Evolutionary conservation across 1,140 invertebrate species (phyloP).

Genomic region (Stegodyphus mimosarum): DNA sequence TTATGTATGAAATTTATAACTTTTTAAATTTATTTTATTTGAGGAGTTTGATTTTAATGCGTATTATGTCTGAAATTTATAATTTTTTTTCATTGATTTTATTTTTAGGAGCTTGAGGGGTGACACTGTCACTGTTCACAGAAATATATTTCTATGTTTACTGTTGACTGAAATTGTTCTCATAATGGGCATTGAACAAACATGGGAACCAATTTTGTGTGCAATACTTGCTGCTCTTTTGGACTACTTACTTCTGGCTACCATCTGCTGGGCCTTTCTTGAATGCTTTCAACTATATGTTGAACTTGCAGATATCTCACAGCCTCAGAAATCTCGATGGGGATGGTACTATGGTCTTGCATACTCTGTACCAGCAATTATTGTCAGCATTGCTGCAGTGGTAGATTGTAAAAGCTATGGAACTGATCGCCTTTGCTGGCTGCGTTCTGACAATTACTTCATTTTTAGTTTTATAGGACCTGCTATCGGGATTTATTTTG

Average conservation of each 20-base stretch:
- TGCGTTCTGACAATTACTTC: constrained; percentile 86
- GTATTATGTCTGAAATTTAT: too few relatives aligned
- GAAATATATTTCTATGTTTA: constrained; percentile 76
- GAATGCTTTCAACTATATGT: constrained; percentile 93
- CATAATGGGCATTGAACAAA: constrained; percentile 89
- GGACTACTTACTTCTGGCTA: constrained; percentile 94
- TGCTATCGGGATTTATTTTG: constrained; percentile 73
- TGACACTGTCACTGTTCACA: constrained; percentile 67
- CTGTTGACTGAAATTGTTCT: constrained; percentile 93
- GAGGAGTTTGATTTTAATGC: too few relatives aligned
- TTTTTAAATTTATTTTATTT: too few relatives aligned
- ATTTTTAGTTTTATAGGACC: constrained; percentile 95
- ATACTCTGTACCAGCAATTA: constrained; percentile 82
- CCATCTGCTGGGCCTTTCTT: constrained; percentile 87
- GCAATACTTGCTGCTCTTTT: constrained; percentile 89
- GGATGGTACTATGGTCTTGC: constrained; percentile 86
- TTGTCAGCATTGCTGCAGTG: constrained; percentile 81
- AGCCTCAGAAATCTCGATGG: constrained; percentile 73
- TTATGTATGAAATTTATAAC: too few relatives aligned
- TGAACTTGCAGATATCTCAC: constrained; percentile 95
- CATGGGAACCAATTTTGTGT: constrained; percentile 85
- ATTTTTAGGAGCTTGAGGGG: constrained; percentile 46
- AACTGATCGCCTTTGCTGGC: constrained; percentile 87
- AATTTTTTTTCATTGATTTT: too few relatives aligned
- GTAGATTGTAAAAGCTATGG: constrained; percentile 88